Percentiles rank a stretch among this genome's conserved stretches.
Evolutionary conservation across 2,888 invertebrate species (phyloP).

Genomic region (Synergus gifuensis): DNA sequence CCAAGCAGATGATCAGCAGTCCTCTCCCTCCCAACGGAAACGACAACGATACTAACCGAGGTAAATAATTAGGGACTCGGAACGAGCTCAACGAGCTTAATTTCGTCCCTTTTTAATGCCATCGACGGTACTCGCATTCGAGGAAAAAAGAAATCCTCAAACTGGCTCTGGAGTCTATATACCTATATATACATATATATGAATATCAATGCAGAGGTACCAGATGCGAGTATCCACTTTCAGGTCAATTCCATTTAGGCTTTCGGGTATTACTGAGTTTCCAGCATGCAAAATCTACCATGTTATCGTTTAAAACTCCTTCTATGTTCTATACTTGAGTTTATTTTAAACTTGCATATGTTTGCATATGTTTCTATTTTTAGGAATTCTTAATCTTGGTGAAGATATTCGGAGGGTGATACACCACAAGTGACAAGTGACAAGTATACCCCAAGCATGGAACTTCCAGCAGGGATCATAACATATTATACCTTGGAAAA

Average conservation of each 20-base stretch:
- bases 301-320: neutral
- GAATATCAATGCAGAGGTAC: neutral
- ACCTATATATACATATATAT: neutral
- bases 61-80: slow-evolving; percentile 63
- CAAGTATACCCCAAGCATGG: too few relatives aligned
- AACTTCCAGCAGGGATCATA: too few relatives aligned
- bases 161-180: neutral
- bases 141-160: neutral
- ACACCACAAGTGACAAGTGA: neutral
- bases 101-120: slow-evolving; percentile 50
- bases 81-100: slow-evolving; percentile 61
- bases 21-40: slow-evolving; percentile 60
- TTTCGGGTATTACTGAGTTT: neutral
- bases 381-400: neutral
- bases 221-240: slow-evolving; percentile 3
- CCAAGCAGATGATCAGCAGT: slow-evolving; percentile 49
- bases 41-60: slow-evolving; percentile 65
- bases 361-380: neutral
- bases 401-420: neutral
- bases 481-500: too few relatives aligned
- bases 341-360: slow-evolving; percentile 7
- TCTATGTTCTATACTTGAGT: neutral
- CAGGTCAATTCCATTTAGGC: neutral
- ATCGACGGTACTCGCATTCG: neutral
- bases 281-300: neutral